These are phyloP conservation scores for Himalopsyche kuldschensis DNA, from an alignment of 2,888 invertebrate species.

Conservation along the genomic window DNA sequence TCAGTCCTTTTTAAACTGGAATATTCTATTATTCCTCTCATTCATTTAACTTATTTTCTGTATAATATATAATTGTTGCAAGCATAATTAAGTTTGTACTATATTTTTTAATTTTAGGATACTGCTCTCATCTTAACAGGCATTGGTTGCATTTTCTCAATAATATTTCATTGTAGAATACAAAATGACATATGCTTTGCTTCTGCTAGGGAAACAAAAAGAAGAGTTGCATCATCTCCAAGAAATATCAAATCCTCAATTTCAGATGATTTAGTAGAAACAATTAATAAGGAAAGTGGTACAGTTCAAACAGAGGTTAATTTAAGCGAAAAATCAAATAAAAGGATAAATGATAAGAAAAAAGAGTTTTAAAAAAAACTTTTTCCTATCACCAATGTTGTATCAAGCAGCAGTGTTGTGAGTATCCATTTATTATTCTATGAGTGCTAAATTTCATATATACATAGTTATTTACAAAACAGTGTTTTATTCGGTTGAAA, in stretches of 20 bases:
- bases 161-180: constrained; percentile 74
- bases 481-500: too few relatives aligned
- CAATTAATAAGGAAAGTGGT: background rate
- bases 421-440: constrained; percentile 43
- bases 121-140: constrained; percentile 71
- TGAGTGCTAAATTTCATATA: too few relatives aligned
- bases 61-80: too few relatives aligned
- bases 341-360: background rate
- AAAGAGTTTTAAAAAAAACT: constrained; percentile 38
- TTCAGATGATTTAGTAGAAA: background rate
- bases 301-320: background rate
- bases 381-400: constrained; percentile 54
- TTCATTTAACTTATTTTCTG: too few relatives aligned
- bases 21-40: background rate
- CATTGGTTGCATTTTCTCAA: constrained; percentile 65
- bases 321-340: background rate
- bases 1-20: background rate
- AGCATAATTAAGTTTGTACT: too few relatives aligned
- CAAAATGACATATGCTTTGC: constrained; percentile 43
- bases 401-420: constrained; percentile 60
- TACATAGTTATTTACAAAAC: too few relatives aligned
- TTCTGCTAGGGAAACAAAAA: constrained; percentile 5
- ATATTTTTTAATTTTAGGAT: constrained; percentile 58
- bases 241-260: background rate
- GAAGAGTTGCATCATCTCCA: background rate